Base-by-base conservation (phyloP, 2,113 vertebrate genomes). In the Atrichornis clamosus region DNA sequence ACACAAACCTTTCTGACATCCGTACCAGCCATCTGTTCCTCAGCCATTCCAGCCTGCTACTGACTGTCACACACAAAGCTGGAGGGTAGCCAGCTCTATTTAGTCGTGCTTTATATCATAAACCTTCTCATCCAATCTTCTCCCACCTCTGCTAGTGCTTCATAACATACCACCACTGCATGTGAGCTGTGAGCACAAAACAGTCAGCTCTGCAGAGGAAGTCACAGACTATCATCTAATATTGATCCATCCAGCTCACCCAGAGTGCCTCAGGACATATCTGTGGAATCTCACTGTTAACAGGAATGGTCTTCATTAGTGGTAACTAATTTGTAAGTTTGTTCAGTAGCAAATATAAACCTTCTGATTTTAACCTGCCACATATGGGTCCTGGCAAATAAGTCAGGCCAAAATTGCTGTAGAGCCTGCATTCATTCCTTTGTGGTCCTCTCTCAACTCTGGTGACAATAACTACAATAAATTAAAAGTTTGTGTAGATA, bases 1-100 rank as follows among this genome's bases (percentile, higher is more conserved):
- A 94, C 77, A 72, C 91, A 91, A 92, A 94, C 94, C 93, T 94
- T 91, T 82, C 73, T 92, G 86, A 81, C 77, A 89, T 92, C 64
- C 84, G 0, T 53, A 91, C 44, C 80, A 94, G 56, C 94, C 96
- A 95, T 97, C 94, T 96, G 96, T 91, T 95, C 28, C 84, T 75
- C 77, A 84, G 73, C 65, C 86, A 26, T 74, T 55, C 86, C 30
- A 77, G 89, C 68, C 83, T 84, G 89, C 56, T 87, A 65, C 94
- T 89, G 86, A 58, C 59, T 32, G 84, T 89, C 32, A 3, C 74
- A 81, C 56, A 64, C 62, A 84, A 90, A 89, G 69, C 69, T 82
- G 91, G 84, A 81, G 41, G 47, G 53, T 7, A 44, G 73, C 84
- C 93, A 92, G 62, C 44, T 78, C 65, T 75, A 3, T 84, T 89